Conservation (phyloP, 2,888 invertebrate genomes). For the Mythimna pallens region DNA sequence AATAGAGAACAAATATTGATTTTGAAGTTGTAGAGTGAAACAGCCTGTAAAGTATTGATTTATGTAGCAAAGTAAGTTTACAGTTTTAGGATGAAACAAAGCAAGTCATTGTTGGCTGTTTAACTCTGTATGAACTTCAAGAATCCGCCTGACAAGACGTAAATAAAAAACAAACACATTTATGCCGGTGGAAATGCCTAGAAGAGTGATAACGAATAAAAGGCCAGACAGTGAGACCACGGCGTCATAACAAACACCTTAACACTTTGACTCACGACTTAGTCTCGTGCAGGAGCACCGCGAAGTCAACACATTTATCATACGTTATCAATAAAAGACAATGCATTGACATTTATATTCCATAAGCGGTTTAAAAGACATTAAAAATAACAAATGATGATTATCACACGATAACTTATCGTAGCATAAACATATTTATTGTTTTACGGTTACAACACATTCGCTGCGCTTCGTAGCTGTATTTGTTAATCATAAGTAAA, state of each 20-base stretch:
- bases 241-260: slow-evolving; percentile 66
- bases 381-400: slow-evolving; percentile 42
- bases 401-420: slow-evolving; percentile 51
- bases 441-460: slow-evolving; percentile 13
- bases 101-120: slow-evolving; percentile 43
- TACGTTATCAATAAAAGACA: slow-evolving; percentile 34
- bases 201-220: slow-evolving; percentile 81
- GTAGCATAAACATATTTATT: slow-evolving; percentile 33
- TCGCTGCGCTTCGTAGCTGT: neutral
- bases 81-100: neutral
- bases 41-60: slow-evolving; percentile 26
- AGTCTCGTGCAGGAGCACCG: slow-evolving; percentile 11
- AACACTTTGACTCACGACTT: slow-evolving; percentile 58
- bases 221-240: slow-evolving; percentile 74
- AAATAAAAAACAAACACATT: slow-evolving; percentile 75
- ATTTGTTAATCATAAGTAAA: slow-evolving; percentile 14
- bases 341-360: slow-evolving; percentile 35
- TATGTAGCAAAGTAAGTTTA: neutral
- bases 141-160: slow-evolving; percentile 69
- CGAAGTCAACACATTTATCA: slow-evolving; percentile 32
- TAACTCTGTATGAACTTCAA: slow-evolving; percentile 62
- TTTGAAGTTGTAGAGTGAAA: slow-evolving; percentile 57
- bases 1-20: slow-evolving; percentile 56
- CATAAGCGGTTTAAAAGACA: slow-evolving; percentile 23
- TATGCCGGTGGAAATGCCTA: slow-evolving; percentile 80